Base-by-base conservation (phyloP, 2,888 invertebrate species). In the Amphipyra berbera region DNA sequence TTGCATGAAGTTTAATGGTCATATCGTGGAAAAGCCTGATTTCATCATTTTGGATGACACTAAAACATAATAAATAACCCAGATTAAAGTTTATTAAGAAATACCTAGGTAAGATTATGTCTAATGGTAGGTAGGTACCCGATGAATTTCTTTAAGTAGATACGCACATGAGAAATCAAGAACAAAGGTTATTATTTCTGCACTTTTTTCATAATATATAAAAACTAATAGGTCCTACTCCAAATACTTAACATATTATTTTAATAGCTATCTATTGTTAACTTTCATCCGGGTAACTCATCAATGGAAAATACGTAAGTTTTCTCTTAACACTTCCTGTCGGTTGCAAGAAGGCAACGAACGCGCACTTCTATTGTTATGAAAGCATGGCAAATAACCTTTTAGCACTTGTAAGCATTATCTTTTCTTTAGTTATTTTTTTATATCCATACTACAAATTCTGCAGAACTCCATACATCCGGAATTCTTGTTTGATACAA, bases 281-380 rank as follows among this genome's bases (percentile, higher is more conserved):
- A 65, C 75, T 64, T 67, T 78, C 73, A 79, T 82, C 83, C 83
- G 86, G 81, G 79, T 83, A 70, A 67, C 42, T 66, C 69, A 70
- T 77, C 70, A 73, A 75, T 71, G 78, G 79, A 72, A 83, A 83
- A 81, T 79, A 81, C 60, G 78, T 76, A 81, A 78, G 82, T 86
- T 88, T 85, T 89, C 86, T 87, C 79, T 83, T 77, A 84, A 79
- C 74, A 72, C 82, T 88, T 90, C 87, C 88, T 85, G 81, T 77
- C 81, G 59, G 56, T 62, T 53, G 59, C 53, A 66, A 75, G 76
- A 82, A 83, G 87, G 84, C 89, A 87, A 88, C 79, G 87, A 83
- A 86, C 89, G 83, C 80, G 58, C 75, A 68, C 61, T 50, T 63
- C 76, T 69, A 76, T 79, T 79, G 76, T 81, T 76, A 65, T 55